phyloP scores from a whole-genome alignment of 2,888 invertebrate genomes.

The Drosophila meridionalis region DNA sequence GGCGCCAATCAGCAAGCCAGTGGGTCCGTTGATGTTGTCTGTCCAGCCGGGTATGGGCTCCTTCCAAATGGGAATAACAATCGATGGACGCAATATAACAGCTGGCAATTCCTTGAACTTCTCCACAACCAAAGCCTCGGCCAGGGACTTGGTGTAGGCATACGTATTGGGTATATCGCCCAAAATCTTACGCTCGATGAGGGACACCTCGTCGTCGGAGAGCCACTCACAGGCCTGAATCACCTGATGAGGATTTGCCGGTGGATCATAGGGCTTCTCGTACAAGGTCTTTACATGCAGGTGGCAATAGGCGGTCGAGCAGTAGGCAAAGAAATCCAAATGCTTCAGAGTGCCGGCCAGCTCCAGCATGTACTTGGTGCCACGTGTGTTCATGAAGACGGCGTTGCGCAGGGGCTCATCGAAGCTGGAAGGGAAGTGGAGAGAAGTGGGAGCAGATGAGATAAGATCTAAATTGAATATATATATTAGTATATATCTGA shows the following conservation, averaged over 20 bases:
- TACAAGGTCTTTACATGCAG: conserved; percentile 92
- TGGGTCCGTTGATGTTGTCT: conserved; percentile 97
- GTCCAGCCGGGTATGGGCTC: conserved; percentile 96
- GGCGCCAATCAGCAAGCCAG: conserved; percentile 91
- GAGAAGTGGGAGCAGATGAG: not conserved
- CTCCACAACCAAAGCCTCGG: conserved; percentile 93
- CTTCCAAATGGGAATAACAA: conserved; percentile 94
- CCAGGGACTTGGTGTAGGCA: conserved; percentile 95
- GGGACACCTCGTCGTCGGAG: conserved; percentile 89
- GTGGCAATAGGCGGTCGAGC: conserved; percentile 97
- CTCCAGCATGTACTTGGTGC: conserved; percentile 94
- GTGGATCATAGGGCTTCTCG: conserved; percentile 94
- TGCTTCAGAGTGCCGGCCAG: conserved; percentile 92
- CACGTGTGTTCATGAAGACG: conserved; percentile 95
- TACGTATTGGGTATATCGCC: conserved; percentile 84
- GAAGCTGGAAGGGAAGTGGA: conserved; percentile 86
- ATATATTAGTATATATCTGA: too few relatives aligned
- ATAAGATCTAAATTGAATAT: not conserved
- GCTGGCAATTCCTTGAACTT: conserved; percentile 91
- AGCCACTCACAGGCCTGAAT: conserved; percentile 93
- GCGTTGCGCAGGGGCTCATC: conserved; percentile 96
- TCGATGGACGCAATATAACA: conserved; percentile 93
- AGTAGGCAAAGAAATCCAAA: conserved; percentile 89
- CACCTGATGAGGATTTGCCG: conserved; percentile 90
- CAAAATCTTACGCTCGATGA: conserved; percentile 88